Evolutionary conservation across 2,797 vertebrate genomes (phyloP).

Genomic region (Decapterus maruadsi): DNA sequence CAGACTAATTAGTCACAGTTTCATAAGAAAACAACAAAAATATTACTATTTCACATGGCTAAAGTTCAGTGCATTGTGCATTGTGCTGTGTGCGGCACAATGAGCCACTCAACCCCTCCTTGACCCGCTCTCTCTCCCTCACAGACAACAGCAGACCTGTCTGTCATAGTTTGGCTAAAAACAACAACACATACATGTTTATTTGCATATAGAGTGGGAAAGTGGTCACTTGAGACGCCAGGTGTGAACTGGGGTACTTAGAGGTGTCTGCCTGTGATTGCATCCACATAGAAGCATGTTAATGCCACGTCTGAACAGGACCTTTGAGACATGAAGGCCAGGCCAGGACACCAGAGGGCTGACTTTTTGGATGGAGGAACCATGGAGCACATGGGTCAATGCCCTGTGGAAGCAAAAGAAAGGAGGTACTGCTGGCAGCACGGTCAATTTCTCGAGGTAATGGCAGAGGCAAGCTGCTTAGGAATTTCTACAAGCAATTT

Average conservation of each 20-base stretch:
- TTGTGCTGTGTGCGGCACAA: neutral
- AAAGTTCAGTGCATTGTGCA: neutral
- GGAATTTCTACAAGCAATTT: conserved; percentile 16
- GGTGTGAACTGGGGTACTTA: neutral
- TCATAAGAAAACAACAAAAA: neutral
- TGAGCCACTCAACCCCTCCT: neutral
- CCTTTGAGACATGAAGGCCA: conserved; percentile 7
- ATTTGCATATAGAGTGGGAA: neutral
- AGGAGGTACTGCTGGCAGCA: conserved; percentile 28
- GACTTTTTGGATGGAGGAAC: conserved; percentile 5
- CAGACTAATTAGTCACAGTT: neutral
- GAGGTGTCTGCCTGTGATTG: neutral
- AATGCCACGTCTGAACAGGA: neutral
- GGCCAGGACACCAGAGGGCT: neutral
- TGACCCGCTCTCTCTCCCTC: neutral
- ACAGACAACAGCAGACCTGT: too few relatives aligned
- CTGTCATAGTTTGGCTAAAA: neutral
- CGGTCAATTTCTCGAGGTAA: conserved; percentile 32
- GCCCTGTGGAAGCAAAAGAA: conserved; percentile 9
- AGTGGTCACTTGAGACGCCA: neutral
- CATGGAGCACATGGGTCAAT: conserved; percentile 33
- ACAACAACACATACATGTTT: neutral
- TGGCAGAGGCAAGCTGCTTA: conserved; percentile 9
- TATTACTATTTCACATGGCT: neutral
- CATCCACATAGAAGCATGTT: neutral